phyloP scores from a whole-genome alignment of 2,888 invertebrate genomes.

The Notodonta ziczac region DNA sequence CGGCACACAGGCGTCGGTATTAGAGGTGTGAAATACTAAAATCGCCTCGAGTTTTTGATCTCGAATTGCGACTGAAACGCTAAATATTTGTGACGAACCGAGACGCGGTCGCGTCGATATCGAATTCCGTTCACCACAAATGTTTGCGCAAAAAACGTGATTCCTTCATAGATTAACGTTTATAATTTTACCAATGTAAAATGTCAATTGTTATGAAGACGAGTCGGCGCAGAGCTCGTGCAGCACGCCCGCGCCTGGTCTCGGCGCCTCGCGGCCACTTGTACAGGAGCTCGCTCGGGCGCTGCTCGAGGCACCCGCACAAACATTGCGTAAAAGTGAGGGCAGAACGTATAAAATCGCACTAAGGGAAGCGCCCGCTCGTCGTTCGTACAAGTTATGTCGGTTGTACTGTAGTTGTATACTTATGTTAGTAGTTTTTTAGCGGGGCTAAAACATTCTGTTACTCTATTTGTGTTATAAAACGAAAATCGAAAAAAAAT shows the following conservation, averaged over 20 bases:
- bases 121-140: slow-evolving; percentile 16
- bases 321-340: too few species aligned
- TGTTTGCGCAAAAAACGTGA: slow-evolving; percentile 47
- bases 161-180: slow-evolving; percentile 73
- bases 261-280: too few species aligned
- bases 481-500: slow-evolving; percentile 55
- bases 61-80: slow-evolving; percentile 65
- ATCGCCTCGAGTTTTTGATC: slow-evolving; percentile 67
- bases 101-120: slow-evolving; percentile 6
- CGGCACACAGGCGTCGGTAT: slow-evolving; percentile 28
- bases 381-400: slow-evolving; percentile 57
- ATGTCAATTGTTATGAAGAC: slow-evolving; percentile 68
- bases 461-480: slow-evolving; percentile 73
- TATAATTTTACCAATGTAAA: slow-evolving; percentile 71
- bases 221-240: slow-evolving; percentile 33
- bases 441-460: slow-evolving; percentile 71
- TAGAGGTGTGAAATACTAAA: slow-evolving; percentile 37
- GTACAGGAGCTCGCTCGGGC: too few species aligned
- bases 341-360: too few species aligned
- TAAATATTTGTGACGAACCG: slow-evolving; percentile 7
- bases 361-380: slow-evolving; percentile 29
- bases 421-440: slow-evolving; percentile 70
- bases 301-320: neutral
- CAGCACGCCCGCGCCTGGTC: neutral
- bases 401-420: slow-evolving; percentile 74